A percentile compares a stretch with the other conserved stretches of the same genome.
Conservation (phyloP, 2,797 vertebrate species). For the Meriones psammophilus region DNA sequence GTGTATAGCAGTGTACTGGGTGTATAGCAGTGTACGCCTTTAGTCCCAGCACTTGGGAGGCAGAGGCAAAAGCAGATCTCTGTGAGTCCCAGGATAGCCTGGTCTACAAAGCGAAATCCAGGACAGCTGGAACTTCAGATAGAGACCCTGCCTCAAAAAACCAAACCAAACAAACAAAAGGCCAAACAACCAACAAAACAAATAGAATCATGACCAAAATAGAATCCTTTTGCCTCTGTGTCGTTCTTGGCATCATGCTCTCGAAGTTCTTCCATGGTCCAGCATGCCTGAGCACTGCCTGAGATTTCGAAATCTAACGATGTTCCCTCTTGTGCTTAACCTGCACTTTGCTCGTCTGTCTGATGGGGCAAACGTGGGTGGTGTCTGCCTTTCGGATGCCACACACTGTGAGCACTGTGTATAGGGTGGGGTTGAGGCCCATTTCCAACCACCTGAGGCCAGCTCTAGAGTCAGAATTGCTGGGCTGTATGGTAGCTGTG, state of each 20-base stretch:
- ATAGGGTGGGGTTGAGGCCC: background rate
- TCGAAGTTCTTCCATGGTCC: background rate
- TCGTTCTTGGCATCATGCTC: background rate
- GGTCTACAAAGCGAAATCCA: background rate
- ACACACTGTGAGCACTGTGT: background rate
- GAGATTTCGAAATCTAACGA: too few relatives aligned
- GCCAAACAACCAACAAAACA: background rate
- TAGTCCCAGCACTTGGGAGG: background rate
- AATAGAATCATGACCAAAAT: background rate
- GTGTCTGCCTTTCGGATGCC: background rate
- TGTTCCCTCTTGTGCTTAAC: fast-evolving
- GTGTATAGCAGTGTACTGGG: background rate
- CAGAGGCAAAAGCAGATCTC: background rate
- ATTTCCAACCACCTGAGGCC: background rate
- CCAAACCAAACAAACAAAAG: background rate
- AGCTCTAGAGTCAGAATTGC: background rate
- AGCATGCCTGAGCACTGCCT: too few relatives aligned
- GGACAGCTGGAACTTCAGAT: background rate
- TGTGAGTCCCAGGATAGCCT: background rate
- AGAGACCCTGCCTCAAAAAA: background rate
- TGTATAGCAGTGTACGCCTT: background rate
- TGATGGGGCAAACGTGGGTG: background rate
- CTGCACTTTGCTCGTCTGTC: too few relatives aligned
- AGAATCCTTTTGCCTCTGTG: background rate
- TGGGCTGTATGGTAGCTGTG: background rate